Base-by-base conservation (phyloP, 2,797 vertebrate genomes). In the Gymnothorax reevesii region DNA sequence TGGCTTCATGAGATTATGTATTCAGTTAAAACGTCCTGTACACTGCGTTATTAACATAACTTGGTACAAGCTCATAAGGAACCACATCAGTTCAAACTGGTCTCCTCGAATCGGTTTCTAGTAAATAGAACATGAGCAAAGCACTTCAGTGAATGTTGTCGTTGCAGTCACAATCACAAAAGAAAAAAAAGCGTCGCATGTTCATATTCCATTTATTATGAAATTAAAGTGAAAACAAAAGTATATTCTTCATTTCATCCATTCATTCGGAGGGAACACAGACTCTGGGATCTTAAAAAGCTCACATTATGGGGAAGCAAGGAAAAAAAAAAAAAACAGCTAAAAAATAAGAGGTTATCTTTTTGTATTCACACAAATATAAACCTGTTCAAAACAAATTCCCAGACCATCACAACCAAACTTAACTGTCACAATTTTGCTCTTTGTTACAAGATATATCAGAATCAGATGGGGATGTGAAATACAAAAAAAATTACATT, bases 201-300 rank as follows among this genome's bases (percentile, higher is more conserved):
- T 90, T 92, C 73, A 86, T 80, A 91, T 94, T 94, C 85, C 94
- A 92, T 96, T 96, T 96, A 96, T 96, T 96, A 96, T 94, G 95
- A 96, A 96, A 96, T 93, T 89, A 95, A 91, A 22, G 90, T 93
- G 91, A 94, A 95, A 95, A 94, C 92, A 94, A 94, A 93, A 89
- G 88, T 84, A 91, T 57, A 89, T 84, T 92, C 88, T 93, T 93
- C 85, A 92, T 92, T 93, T 91, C 80, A 86, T 59, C 84, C 85
- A 86, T 88, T 87, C 89, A 77, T 87, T 91, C 77, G 86, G 91
- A 80, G 52, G 52, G 22, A 89, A 87, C 84, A 89, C 75, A 52
- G 86, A 92, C 88, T 86, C 89, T 90, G 90, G 91, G 88, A 92
- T 92, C 91, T 94, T 94, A 92, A 94, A 94, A 95, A 91, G 33